Conservation (phyloP, 2,113 vertebrate species). For the Myiagra hebetior region DNA sequence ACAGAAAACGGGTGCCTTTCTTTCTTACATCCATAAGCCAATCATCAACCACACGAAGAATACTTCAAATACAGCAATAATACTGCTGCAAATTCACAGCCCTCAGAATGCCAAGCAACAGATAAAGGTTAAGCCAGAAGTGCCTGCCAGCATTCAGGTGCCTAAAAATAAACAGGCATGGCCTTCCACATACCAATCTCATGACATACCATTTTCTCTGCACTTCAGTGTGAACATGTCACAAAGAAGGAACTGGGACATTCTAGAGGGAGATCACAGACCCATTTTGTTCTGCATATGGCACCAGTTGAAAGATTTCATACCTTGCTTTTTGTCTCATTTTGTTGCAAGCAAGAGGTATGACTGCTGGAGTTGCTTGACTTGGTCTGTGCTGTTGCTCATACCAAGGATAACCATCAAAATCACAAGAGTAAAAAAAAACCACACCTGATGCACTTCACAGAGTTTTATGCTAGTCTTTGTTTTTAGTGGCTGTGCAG, state of each 20-base stretch:
- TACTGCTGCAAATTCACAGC: not conserved
- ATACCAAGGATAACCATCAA: not conserved
- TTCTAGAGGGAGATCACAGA: not conserved
- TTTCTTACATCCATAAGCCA: not conserved
- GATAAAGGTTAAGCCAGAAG: constrained; percentile 63
- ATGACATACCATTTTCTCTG: constrained; percentile 29
- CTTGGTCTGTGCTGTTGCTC: not conserved
- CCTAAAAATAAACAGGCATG: constrained; percentile 59
- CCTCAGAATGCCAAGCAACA: constrained; percentile 32
- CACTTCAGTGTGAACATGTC: not conserved
- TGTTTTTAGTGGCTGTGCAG: not conserved
- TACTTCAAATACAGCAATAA: constrained; percentile 6
- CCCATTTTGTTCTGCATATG: not conserved
- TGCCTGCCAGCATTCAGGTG: constrained; percentile 30
- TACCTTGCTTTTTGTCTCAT: not conserved
- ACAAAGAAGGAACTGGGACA: not conserved
- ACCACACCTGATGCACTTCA: not conserved
- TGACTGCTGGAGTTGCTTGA: not conserved
- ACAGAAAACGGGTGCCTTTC: not conserved
- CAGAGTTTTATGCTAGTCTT: not conserved
- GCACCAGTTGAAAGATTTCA: not conserved
- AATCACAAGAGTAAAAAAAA: not conserved
- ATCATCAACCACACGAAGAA: not conserved
- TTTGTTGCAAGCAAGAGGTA: not conserved
- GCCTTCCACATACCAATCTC: constrained; percentile 24